Evolutionary conservation across 2,888 invertebrate species (phyloP).

Genomic region (Hypena proboscidalis): DNA sequence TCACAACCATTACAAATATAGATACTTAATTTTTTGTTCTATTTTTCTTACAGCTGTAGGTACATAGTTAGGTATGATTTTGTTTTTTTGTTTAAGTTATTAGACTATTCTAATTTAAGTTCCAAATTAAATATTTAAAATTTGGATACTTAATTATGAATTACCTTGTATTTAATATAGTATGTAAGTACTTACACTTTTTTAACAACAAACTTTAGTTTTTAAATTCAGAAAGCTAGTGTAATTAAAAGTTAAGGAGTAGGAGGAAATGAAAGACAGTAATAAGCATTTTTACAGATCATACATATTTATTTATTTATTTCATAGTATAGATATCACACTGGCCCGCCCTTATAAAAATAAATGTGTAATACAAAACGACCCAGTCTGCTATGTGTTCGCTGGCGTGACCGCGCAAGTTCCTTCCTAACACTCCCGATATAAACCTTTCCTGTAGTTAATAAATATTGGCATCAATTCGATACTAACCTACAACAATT

Average conservation of each 20-base stretch:
- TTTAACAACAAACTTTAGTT: too few species aligned
- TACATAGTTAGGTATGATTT: too few species aligned
- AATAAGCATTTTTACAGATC: conserved; percentile 83
- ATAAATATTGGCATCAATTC: conserved; percentile 75
- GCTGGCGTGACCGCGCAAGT: conserved; percentile 69
- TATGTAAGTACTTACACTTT: too few species aligned
- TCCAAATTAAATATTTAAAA: too few species aligned
- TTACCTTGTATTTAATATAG: too few species aligned
- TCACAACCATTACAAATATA: too few species aligned
- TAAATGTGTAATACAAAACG: conserved; percentile 83
- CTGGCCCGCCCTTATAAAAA: conserved; percentile 86
- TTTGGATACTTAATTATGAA: too few species aligned
- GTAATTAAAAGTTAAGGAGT: neutral
- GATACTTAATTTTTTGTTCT: too few species aligned
- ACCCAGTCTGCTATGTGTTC: conserved; percentile 65
- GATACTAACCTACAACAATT: conserved; percentile 78
- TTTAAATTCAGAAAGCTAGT: too few species aligned
- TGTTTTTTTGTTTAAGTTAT: too few species aligned
- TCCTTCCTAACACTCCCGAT: conserved; percentile 39
- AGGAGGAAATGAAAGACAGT: conserved; percentile 57
- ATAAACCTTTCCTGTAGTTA: conserved; percentile 46
- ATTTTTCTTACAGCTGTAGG: too few species aligned
- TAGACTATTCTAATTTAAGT: too few species aligned
- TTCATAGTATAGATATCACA: conserved; percentile 85
- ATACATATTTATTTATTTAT: conserved; percentile 85